A percentile compares a stretch with the other conserved stretches of the same genome.
These are phyloP conservation scores for Cephus rjabovi DNA, from an alignment of 2,888 invertebrate genomes.

Conservation along the genomic window DNA sequence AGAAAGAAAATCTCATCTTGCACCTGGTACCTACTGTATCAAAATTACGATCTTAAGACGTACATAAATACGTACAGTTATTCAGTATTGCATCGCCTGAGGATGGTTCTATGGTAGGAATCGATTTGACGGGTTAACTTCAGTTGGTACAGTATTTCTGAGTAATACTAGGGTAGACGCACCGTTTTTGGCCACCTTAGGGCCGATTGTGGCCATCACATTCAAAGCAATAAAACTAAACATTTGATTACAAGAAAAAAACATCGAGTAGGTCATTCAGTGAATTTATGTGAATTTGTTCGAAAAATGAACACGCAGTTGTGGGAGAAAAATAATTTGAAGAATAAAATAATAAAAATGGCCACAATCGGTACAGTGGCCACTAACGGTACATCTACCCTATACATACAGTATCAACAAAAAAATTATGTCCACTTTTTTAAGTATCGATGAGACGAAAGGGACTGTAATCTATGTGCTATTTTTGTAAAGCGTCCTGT, in stretches of 20 bases:
- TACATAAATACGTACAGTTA: not conserved
- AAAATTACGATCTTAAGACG: not conserved
- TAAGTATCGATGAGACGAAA: not conserved
- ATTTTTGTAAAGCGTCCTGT: not conserved
- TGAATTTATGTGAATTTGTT: no score
- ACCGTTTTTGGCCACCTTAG: no score
- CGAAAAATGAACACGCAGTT: no score
- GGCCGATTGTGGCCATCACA: no score
- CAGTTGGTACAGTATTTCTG: not conserved
- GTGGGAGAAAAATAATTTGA: no score
- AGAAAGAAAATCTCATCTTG: not conserved
- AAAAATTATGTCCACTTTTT: not conserved
- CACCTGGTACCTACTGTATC: not conserved
- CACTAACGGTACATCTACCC: no score
- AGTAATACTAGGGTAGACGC: no score
- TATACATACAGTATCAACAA: not conserved
- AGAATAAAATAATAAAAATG: no score
- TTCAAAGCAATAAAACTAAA: no score
- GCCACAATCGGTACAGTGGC: no score
- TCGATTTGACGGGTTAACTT: not conserved
- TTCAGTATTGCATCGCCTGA: not conserved
- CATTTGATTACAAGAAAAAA: no score
- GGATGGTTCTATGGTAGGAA: not conserved
- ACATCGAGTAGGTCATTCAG: no score
- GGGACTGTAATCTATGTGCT: not conserved